A percentile compares a stretch with the other conserved stretches of the same genome.
Evolutionary conservation across 1,140 invertebrate species (phyloP).

Genomic region (Drosophila bocki): DNA sequence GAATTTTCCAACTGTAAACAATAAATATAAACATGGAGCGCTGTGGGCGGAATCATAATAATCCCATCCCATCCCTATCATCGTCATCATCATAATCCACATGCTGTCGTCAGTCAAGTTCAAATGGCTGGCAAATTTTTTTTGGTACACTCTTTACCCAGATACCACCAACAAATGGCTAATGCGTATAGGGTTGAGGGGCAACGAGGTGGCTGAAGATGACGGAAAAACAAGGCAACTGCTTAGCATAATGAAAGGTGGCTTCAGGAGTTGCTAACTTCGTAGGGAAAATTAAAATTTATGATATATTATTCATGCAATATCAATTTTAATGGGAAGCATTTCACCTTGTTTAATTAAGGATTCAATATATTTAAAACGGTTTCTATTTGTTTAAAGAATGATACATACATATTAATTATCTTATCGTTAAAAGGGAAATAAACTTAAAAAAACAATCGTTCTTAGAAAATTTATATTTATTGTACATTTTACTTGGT

Average conservation of each 20-base stretch:
- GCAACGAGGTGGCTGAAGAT: conserved; percentile 4
- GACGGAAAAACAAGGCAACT: conserved; percentile 8
- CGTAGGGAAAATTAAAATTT: conserved; percentile 2
- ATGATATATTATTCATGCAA: conserved; percentile 1
- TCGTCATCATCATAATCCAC: conserved; percentile 41
- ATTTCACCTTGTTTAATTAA: neutral
- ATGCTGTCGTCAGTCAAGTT: conserved; percentile 58
- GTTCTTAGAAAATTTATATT: neutral
- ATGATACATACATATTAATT: neutral
- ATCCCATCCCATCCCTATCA: conserved; percentile 17
- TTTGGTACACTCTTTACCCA: conserved; percentile 36
- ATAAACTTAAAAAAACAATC: neutral
- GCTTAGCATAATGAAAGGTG: conserved; percentile 23
- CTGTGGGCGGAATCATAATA: conserved; percentile 45
- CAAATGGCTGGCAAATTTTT: conserved; percentile 51
- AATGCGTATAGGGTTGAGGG: conserved; percentile 23
- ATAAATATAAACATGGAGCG: conserved; percentile 60
- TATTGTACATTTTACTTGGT: neutral
- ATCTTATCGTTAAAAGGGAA: neutral
- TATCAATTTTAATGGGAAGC: conserved; percentile 1
- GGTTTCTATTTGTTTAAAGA: neutral
- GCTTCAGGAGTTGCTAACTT: conserved; percentile 1
- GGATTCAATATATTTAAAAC: neutral
- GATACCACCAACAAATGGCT: conserved; percentile 39
- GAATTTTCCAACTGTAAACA: conserved; percentile 65